These are phyloP conservation scores for Microcebus murinus DNA, from an alignment of 2,113 vertebrate genomes.

Conservation along the genomic window DNA sequence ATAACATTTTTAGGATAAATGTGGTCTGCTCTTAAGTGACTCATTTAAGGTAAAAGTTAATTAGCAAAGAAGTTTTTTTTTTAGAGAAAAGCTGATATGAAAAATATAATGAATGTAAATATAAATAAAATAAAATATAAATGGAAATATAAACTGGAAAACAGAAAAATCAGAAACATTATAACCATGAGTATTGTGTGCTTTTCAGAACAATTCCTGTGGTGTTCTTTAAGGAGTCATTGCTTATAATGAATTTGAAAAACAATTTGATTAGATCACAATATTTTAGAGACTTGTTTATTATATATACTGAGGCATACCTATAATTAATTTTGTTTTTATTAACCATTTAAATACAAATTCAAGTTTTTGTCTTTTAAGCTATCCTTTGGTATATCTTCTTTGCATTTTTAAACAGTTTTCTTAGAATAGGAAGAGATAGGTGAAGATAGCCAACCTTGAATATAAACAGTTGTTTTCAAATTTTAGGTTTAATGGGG, in stretches of 20 bases:
- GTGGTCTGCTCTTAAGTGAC: background rate
- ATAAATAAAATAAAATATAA: too few species aligned
- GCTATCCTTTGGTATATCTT: background rate
- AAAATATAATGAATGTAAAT: too few species aligned
- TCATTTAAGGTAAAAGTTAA: slow-evolving; percentile 43
- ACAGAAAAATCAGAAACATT: slow-evolving; percentile 29
- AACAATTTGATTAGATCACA: background rate
- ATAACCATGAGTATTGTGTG: background rate
- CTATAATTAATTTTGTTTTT: background rate
- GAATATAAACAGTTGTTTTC: slow-evolving; percentile 37
- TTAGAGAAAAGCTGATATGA: too few species aligned
- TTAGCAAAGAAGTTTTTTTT: background rate
- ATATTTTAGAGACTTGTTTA: background rate
- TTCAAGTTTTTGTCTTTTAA: slow-evolving; percentile 23
- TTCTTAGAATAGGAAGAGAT: slow-evolving; percentile 39
- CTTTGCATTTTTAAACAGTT: slow-evolving; percentile 37
- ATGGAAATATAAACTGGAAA: background rate
- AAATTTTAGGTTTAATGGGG: slow-evolving; percentile 34
- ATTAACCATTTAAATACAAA: slow-evolving; percentile 16
- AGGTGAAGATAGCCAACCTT: background rate
- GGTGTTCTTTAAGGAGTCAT: background rate
- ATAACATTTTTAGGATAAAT: slow-evolving; percentile 41
- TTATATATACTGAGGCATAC: background rate
- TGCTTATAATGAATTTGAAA: slow-evolving; percentile 11
- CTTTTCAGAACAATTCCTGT: background rate